Evolutionary conservation across 92 coral and sea anemone species (phyloP).

Genomic region (Virgularia gustaviana): DNA sequence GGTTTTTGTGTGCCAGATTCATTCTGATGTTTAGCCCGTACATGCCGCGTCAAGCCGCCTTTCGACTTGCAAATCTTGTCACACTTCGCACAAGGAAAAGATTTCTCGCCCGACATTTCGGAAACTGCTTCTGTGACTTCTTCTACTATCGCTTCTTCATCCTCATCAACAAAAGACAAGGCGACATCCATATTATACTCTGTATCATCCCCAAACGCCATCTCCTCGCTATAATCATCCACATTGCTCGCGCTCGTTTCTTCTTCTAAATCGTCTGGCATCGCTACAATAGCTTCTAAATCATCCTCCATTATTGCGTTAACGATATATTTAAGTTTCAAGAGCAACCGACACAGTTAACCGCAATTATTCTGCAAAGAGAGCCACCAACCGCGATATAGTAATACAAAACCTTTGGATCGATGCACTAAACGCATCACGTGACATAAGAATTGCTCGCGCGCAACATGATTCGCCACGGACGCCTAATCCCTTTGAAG

Average conservation of each 20-base stretch:
- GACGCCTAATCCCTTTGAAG: constrained; percentile 15
- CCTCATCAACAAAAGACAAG: neutral
- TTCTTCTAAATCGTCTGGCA: constrained; percentile 6
- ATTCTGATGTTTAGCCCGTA: neutral
- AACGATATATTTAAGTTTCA: neutral
- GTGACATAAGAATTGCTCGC: neutral
- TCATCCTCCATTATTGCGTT: constrained; percentile 2
- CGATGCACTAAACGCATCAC: constrained; percentile 4
- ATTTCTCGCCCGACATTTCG: constrained; percentile 12
- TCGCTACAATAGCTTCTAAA: constrained; percentile 1
- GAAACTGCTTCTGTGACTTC: neutral
- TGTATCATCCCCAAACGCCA: neutral
- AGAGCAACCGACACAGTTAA: neutral
- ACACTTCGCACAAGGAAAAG: neutral
- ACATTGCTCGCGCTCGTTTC: neutral
- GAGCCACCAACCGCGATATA: neutral
- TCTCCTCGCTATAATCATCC: constrained; percentile 13
- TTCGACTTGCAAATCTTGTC: neutral
- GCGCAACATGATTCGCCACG: constrained; percentile 1
- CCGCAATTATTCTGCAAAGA: neutral
- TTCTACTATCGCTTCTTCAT: neutral
- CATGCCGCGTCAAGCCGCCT: neutral
- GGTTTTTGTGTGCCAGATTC: too few relatives aligned
- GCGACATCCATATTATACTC: neutral
- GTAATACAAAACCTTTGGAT: neutral